Evolutionary conservation across 2,113 vertebrate genomes (phyloP).

Genomic region (Grammomys dolichurus): DNA sequence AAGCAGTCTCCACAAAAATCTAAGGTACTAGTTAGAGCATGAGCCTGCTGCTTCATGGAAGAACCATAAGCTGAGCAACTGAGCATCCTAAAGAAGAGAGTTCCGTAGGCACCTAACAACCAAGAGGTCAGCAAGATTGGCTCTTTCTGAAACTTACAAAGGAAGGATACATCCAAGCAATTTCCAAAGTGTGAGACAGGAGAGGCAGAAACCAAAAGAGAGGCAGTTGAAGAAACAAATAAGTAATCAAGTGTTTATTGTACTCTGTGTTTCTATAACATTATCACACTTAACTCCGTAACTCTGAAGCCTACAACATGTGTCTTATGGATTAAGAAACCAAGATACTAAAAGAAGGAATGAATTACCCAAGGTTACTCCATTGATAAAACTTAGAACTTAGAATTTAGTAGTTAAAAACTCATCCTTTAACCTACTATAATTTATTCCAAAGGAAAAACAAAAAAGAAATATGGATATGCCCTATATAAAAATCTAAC

Average conservation of each 20-base stretch:
- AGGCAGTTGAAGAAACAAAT: not conserved
- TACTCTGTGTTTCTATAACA: not conserved
- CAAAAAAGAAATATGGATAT: not conserved
- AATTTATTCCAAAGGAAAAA: slow-evolving; percentile 41
- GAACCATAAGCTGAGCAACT: not conserved
- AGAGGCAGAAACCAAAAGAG: not conserved
- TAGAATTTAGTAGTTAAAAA: not conserved
- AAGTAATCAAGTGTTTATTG: not conserved
- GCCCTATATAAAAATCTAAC: slow-evolving; percentile 5
- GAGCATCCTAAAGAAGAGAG: not conserved
- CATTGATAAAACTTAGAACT: not conserved
- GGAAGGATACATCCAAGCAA: not conserved
- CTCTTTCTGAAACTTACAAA: not conserved
- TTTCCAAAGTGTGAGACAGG: not conserved
- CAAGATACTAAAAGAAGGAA: not conserved
- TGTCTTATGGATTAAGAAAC: not conserved
- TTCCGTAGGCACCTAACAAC: not conserved
- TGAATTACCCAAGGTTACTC: not conserved
- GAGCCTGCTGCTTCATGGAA: not conserved
- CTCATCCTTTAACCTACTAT: not conserved
- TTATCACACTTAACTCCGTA: not conserved
- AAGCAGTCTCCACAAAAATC: not conserved
- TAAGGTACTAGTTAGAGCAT: not conserved
- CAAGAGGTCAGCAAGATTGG: not conserved
- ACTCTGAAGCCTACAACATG: not conserved